Base-by-base conservation (phyloP, 2,888 invertebrate species). In the Marasmarcha lunaedactyla region DNA sequence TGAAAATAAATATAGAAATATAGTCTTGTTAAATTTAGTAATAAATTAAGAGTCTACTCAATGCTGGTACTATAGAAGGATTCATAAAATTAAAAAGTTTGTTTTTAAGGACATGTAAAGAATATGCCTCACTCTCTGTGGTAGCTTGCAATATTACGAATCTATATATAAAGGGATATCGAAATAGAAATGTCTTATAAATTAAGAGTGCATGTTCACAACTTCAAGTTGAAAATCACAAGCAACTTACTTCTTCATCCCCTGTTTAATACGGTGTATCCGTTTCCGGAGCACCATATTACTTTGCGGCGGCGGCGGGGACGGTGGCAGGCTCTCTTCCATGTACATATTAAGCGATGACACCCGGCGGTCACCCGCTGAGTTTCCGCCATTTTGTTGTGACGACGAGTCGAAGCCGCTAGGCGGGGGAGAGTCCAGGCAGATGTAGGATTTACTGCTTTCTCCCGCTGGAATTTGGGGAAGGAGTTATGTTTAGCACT, bases 251-350 rank as follows among this genome's bases (percentile, higher is more conserved):
- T 90, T 87, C 67, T 92, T 94, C 93, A 94, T 94, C 48, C 93
- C 93, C 67, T 93, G 93, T 59, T 93, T 93, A 52, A 94, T 94
- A 69, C 93, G 92, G 47, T 92, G 88, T 66, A 94, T 93, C 56
- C 93, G 88, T 72, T 94, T 94, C 47, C 94, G 86, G 45, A 94
- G 84, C 47, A 93, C 93, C 90, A 93, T 93, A 57, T 93, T 93
- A 52, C 91, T 91, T 66, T 93, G 93, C 1, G 92, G 91, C 50
- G 90, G 89, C 40, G 89, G 89, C 41, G 89, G 87, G 15, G 84
- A 83, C 2, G 85, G 81, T 37, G 85, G 84, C 48, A 84, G 54
- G 45, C 74, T 74, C 57, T 84, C 84, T 54, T 83, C 84, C 69
- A 79, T 54, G 46, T 68, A 77, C 54, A 71, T 55, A 46, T 69